phyloP scores from a whole-genome alignment of 1,140 invertebrate genomes.

The Orius insidiosus region DNA sequence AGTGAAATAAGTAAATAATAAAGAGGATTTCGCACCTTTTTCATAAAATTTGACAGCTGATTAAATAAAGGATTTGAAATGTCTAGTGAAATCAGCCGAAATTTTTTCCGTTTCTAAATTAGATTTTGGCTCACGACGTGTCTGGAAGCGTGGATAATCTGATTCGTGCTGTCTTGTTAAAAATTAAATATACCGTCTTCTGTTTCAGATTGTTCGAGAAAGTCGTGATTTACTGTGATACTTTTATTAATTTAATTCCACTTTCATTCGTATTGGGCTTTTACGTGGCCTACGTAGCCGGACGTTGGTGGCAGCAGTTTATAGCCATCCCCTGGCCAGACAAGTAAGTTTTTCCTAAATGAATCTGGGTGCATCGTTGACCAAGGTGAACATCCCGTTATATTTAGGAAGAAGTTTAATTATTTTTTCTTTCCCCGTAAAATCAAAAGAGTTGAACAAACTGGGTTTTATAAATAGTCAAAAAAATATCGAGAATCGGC shows the following conservation, averaged over 20 bases:
- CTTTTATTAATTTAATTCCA: constrained; percentile 44
- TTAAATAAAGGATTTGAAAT: too few species aligned
- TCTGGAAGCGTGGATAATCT: not conserved
- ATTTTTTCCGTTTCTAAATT: too few species aligned
- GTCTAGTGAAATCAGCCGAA: not conserved
- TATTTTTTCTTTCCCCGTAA: not conserved
- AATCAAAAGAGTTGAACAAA: not conserved
- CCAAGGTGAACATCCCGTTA: not conserved
- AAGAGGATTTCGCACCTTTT: not conserved
- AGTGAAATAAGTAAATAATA: too few species aligned
- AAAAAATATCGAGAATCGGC: not conserved
- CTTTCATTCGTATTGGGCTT: constrained; percentile 57
- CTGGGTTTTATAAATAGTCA: not conserved
- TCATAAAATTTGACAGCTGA: too few species aligned
- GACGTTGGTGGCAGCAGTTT: constrained; percentile 57
- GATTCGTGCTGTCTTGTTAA: not conserved
- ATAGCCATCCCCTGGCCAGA: constrained; percentile 56
- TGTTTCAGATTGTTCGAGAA: constrained; percentile 40
- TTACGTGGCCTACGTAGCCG: constrained; percentile 53
- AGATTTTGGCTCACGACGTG: too few species aligned
- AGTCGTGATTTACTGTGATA: constrained; percentile 42
- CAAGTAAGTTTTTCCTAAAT: constrained; percentile 32
- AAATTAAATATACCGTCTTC: not conserved
- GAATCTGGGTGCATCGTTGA: not conserved
- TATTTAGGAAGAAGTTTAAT: not conserved